Conservation (phyloP, 2,797 vertebrate genomes). For the Buceros bicornis region DNA sequence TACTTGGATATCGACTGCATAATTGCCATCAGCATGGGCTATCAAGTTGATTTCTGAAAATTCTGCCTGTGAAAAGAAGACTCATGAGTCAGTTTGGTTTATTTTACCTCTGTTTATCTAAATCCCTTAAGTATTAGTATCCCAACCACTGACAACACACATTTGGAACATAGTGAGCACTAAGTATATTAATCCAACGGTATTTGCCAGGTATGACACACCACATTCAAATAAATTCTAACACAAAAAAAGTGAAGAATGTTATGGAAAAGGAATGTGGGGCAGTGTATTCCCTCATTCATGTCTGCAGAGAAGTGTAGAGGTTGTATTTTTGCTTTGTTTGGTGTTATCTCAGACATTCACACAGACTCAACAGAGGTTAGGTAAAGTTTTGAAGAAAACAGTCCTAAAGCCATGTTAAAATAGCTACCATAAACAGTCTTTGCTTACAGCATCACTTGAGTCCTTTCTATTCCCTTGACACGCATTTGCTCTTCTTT, state of each 20-base stretch:
- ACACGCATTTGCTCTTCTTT: neutral
- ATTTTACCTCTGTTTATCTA: neutral
- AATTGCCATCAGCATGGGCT: conserved; percentile 92
- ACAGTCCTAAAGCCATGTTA: neutral
- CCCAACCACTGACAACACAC: neutral
- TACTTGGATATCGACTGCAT: conserved; percentile 94
- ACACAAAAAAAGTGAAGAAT: neutral
- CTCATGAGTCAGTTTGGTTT: neutral
- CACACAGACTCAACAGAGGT: neutral
- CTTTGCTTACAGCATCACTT: neutral
- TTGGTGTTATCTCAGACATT: neutral
- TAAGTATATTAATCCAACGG: neutral
- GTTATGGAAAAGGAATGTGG: neutral
- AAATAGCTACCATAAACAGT: neutral
- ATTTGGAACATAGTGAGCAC: neutral
- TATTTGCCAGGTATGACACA: neutral
- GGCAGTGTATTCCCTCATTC: neutral
- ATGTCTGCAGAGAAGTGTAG: neutral
- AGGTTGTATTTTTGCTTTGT: neutral
- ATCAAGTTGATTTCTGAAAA: conserved; percentile 97
- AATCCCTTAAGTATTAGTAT: neutral
- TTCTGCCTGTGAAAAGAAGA: conserved; percentile 86
- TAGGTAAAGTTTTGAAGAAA: neutral
- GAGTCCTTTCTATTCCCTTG: neutral
- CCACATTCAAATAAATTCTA: neutral